Conservation (phyloP, 1,140 invertebrate genomes). For the Dinothrombium tinctorium region DNA sequence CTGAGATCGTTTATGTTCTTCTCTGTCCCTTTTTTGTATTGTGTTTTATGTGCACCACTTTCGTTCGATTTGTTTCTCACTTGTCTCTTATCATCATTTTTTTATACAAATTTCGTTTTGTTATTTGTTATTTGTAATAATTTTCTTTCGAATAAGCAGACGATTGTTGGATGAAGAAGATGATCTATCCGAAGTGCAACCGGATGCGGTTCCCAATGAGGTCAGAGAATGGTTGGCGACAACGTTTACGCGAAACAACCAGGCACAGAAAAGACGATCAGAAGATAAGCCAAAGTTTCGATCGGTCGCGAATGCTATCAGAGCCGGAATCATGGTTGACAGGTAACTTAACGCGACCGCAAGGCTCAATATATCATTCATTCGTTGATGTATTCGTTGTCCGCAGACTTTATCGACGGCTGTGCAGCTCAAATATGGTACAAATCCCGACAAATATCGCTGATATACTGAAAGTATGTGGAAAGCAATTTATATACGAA, state of each 20-base stretch:
- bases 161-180: conserved; percentile 35
- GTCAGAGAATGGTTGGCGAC: conserved; percentile 89
- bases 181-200: conserved; percentile 79
- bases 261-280: conserved; percentile 33
- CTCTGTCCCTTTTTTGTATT: too few species aligned
- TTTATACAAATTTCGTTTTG: not conserved
- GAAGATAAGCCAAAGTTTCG: conserved; percentile 42
- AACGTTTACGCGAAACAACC: conserved; percentile 79
- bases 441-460: conserved; percentile 72
- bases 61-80: too few species aligned
- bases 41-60: too few species aligned
- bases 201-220: conserved; percentile 77
- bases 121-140: not conserved
- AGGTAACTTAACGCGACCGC: conserved; percentile 31
- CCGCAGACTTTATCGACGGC: conserved; percentile 52
- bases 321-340: conserved; percentile 91
- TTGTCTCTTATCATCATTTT: too few species aligned
- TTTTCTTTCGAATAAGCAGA: not conserved
- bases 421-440: conserved; percentile 52
- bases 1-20: too few species aligned
- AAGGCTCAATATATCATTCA: not conserved
- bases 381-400: not conserved
- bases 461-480: conserved; percentile 55
- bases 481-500: not conserved
- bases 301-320: conserved; percentile 87